Evolutionary conservation across 2,888 invertebrate species (phyloP).

Genomic region (Hemithea aestivaria): DNA sequence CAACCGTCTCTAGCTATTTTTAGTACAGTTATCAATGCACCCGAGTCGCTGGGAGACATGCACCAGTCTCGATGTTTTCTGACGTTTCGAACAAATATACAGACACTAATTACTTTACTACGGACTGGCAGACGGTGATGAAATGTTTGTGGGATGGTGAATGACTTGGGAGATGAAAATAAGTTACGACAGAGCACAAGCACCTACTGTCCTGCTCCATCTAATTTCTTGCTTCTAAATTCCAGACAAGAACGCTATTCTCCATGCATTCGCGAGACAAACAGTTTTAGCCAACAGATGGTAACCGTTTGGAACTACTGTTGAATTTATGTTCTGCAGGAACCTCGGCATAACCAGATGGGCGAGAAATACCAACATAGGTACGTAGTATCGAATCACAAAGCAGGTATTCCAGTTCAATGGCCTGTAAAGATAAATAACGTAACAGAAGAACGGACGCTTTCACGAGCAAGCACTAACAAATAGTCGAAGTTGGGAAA

Average conservation of each 20-base stretch:
- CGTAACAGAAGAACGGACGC: conserved; percentile 11
- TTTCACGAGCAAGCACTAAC: conserved; percentile 21
- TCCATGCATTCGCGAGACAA: no score
- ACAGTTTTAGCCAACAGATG: no score
- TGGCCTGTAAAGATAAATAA: conserved; percentile 11
- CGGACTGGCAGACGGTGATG: conserved; percentile 23
- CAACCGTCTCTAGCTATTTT: conserved; percentile 17
- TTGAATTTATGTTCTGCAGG: no score
- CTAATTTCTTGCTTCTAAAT: no score
- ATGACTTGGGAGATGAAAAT: conserved; percentile 4
- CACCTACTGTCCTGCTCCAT: no score
- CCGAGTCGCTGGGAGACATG: conserved; percentile 40
- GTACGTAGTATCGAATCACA: conserved; percentile 2
- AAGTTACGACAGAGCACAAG: no score
- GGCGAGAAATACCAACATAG: background rate
- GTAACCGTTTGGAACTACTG: no score
- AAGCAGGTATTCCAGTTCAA: conserved; percentile 11
- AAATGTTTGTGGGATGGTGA: conserved; percentile 22
- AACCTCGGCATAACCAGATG: no score
- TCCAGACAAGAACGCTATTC: no score
- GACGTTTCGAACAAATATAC: conserved; percentile 47
- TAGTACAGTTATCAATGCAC: conserved; percentile 25
- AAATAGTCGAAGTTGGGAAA: conserved; percentile 22
- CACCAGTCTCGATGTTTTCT: conserved; percentile 43
- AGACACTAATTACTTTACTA: conserved; percentile 46